A percentile compares a stretch with the other conserved stretches of the same genome.
Evolutionary conservation across 2,888 invertebrate genomes (phyloP).

Genomic region (Phania funesta): DNA sequence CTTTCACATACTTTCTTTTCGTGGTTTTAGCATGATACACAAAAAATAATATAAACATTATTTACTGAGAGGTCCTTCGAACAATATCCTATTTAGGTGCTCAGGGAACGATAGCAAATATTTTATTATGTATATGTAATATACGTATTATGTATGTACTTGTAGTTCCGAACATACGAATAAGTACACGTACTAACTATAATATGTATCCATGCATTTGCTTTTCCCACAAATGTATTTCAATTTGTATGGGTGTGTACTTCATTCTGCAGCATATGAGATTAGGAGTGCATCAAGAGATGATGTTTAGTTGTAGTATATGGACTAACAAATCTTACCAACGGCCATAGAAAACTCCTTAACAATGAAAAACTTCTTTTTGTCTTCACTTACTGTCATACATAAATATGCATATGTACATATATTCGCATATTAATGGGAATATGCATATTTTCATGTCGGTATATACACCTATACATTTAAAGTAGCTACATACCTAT

Average conservation of each 20-base stretch:
- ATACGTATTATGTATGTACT: not conserved
- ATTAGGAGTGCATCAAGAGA: constrained; percentile 43
- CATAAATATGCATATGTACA: not conserved
- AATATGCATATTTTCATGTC: not conserved
- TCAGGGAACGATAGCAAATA: constrained; percentile 32
- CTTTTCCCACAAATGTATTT: not conserved
- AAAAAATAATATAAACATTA: constrained; percentile 30
- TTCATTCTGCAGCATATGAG: constrained; percentile 39
- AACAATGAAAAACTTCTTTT: constrained; percentile 27
- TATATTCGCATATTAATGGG: not conserved
- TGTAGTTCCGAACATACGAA: not conserved
- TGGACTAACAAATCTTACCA: constrained; percentile 34
- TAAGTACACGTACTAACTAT: not conserved
- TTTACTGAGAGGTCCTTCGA: constrained; percentile 19
- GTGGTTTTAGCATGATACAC: constrained; percentile 48
- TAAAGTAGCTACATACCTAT: not conserved
- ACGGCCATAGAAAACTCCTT: constrained; percentile 34
- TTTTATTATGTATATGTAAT: constrained; percentile 15
- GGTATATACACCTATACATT: not conserved
- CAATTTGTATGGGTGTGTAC: not conserved
- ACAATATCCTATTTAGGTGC: constrained; percentile 17
- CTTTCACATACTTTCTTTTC: constrained; percentile 24
- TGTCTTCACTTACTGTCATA: not conserved
- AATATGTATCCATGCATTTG: not conserved
- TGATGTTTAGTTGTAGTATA: constrained; percentile 34